phyloP scores from a whole-genome alignment of 2,888 invertebrate species.

The Dione vanillae region DNA sequence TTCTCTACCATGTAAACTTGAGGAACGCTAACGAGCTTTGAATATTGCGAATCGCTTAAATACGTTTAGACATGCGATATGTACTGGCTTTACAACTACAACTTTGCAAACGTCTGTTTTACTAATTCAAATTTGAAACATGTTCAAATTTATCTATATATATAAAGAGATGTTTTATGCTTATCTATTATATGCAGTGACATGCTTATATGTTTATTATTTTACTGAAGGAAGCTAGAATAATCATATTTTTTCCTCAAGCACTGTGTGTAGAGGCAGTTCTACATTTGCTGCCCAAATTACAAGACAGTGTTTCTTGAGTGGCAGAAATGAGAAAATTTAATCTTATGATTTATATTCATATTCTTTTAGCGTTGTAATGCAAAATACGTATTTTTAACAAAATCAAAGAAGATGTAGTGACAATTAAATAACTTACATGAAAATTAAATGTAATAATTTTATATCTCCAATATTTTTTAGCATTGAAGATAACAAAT shows the following conservation, averaged over 20 bases:
- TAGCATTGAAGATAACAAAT: conserved; percentile 90
- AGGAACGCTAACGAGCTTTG: conserved; percentile 45
- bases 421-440: no score
- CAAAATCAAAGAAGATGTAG: no score
- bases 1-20: conserved; percentile 41
- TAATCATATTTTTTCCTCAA: no score
- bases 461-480: conserved; percentile 52
- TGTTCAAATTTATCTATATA: conserved; percentile 1
- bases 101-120: conserved; percentile 30
- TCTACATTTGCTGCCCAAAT: no score
- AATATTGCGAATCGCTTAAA: conserved; percentile 39
- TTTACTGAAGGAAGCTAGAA: conserved; percentile 31
- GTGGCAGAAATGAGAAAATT: no score
- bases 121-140: conserved; percentile 27
- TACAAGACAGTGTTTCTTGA: no score
- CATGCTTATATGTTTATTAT: conserved; percentile 35
- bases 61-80: conserved; percentile 35
- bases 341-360: neutral
- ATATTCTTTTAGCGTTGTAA: neutral
- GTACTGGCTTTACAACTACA: conserved; percentile 29
- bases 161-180: neutral
- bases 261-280: no score
- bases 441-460: neutral
- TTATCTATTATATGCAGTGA: neutral
- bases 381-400: no score